Conservation (phyloP, 2,797 vertebrate genomes). For the Aldrovandia affinis region DNA sequence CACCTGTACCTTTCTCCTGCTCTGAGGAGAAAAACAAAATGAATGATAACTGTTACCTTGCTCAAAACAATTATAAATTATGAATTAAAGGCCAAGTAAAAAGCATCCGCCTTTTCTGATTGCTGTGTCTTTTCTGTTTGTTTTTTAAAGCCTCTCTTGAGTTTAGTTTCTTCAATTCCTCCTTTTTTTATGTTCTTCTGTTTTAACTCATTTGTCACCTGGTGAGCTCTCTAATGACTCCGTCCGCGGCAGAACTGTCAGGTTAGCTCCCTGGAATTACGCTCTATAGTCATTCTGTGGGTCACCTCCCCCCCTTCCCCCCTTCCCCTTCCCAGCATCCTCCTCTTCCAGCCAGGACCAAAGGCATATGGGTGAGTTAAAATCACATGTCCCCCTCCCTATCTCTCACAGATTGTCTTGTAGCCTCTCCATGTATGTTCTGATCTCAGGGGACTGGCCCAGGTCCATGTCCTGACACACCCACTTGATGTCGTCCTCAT, state of each 20-base stretch:
- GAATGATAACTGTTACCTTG: conserved; percentile 9
- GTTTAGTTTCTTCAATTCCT: not conserved
- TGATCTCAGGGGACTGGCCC: conserved; percentile 87
- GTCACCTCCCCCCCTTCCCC: conserved; percentile 23
- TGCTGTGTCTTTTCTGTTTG: conserved; percentile 5
- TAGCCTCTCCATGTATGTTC: conserved; percentile 96
- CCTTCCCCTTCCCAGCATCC: conserved; percentile 25
- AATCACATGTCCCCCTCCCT: conserved; percentile 61
- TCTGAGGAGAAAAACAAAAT: not conserved
- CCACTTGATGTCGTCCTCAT: conserved; percentile 95
- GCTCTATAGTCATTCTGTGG: not conserved
- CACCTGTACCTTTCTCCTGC: conserved; percentile 7
- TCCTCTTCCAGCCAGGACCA: conserved; percentile 53
- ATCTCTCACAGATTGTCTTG: conserved; percentile 93
- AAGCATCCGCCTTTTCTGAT: not conserved
- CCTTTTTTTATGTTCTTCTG: conserved; percentile 11
- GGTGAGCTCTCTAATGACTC: conserved; percentile 4
- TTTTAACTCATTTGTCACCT: conserved; percentile 13
- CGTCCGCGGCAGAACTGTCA: conserved; percentile 40
- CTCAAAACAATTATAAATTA: conserved; percentile 12
- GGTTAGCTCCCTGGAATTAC: conserved; percentile 9
- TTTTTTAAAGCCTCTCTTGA: conserved; percentile 16
- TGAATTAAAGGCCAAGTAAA: conserved; percentile 25
- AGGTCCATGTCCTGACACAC: conserved; percentile 96
- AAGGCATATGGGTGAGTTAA: conserved; percentile 83